Percentiles rank a stretch among this genome's conserved stretches.
These are phyloP conservation scores for Malthinus flaveolus DNA, from an alignment of 2,888 invertebrate genomes.

Conservation along the genomic window DNA sequence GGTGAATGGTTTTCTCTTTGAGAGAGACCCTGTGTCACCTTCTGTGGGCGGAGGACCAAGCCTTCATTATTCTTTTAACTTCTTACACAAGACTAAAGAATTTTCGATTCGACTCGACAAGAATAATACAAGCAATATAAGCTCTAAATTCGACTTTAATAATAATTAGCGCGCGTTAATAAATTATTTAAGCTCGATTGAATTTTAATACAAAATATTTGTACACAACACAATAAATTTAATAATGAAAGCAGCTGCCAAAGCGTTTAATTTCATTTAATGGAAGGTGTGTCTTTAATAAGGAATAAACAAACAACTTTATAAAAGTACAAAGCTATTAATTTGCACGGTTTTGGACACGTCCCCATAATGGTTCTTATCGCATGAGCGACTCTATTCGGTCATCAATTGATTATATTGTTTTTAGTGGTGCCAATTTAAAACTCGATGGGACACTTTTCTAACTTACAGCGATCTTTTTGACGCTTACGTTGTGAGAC, in stretches of 20 bases:
- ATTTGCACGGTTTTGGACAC: constrained; percentile 36
- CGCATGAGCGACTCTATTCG: constrained; percentile 28
- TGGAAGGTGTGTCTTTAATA: constrained; percentile 27
- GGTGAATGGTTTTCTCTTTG: constrained; percentile 34
- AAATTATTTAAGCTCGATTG: constrained; percentile 23
- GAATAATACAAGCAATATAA: constrained; percentile 18
- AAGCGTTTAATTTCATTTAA: constrained; percentile 27
- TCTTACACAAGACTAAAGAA: constrained; percentile 15
- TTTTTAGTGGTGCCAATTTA: constrained; percentile 28
- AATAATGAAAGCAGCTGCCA: constrained; percentile 27
- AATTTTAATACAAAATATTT: constrained; percentile 26
- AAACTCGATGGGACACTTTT: constrained; percentile 22
- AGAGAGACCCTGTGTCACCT: constrained; percentile 36
- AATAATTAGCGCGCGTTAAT: constrained; percentile 32
- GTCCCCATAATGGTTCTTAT: constrained; percentile 32
- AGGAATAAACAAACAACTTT: constrained; percentile 33
- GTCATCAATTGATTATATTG: constrained; percentile 28
- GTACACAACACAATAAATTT: constrained; percentile 23
- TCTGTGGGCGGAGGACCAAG: constrained; percentile 36
- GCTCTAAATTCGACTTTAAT: constrained; percentile 6
- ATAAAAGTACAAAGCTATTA: constrained; percentile 33
- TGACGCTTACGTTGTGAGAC: constrained; percentile 16
- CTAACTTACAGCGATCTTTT: constrained; percentile 20
- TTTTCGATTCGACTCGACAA: constrained; percentile 18
- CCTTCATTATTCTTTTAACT: constrained; percentile 33